Evolutionary conservation across 2,888 invertebrate genomes (phyloP), one percentile per base, ranked within the genome.

Genomic region (Anthrax anthrax): DNA sequence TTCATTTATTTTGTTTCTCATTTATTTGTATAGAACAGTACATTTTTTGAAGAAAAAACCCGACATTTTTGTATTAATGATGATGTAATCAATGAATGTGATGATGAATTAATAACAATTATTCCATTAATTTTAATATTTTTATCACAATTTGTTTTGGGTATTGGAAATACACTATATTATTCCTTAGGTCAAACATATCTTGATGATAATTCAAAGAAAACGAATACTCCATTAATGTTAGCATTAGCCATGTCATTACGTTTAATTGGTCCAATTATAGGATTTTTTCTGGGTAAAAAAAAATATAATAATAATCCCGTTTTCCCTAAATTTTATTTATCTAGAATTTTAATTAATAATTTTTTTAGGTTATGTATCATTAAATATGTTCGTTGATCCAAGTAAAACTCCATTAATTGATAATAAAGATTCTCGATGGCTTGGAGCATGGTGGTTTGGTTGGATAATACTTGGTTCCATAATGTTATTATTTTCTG

Each of bases 391-490:
- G 2, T 80, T 75, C 56, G 77, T 80, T 46, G 76, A 77, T 57
- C 77, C 78, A 1, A 65, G 62, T 1, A 67, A 76, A 41, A 76
- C 75, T 10, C 79, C 79, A 1, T 59, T 77, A 10, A 78, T 79
- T 32, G 70, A 70, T 40, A 68, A 69, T 40, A 70, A 72, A 47
- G 77, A 78, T 60, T 80, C 81, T 3, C 67, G 81, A 53, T 84
- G 82, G 82, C 62, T 68, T 52, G 84, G 83, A 18, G 82, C 83
- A 12, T 84, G 82, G 82, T 84, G 83, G 83, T 65, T 82, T n/a
- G 82, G 79, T 14, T 76, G 76, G 76, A 70, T 74, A 19, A 66
- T 75, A 32, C 51, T 70, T 12, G 69, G 69, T 13, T 59, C 65
- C 0, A 60, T 75, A 1, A 77, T 80, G 73, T 64, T 76, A 17